Conservation (phyloP, 2,888 invertebrate genomes). For the Chrysina gloriosa region DNA sequence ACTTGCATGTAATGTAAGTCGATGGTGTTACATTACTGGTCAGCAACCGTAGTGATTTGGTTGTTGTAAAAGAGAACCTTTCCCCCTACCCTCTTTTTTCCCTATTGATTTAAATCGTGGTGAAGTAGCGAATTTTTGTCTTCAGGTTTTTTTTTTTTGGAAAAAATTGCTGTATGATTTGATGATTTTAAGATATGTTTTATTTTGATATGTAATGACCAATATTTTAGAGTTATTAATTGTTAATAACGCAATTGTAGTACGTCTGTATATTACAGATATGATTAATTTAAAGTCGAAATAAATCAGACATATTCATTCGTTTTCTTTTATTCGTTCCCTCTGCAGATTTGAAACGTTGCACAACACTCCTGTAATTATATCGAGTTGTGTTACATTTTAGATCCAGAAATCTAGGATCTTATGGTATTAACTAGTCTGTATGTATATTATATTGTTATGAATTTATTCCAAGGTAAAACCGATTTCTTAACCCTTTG, state of each 20-base stretch:
- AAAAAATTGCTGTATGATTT: conserved; percentile 4
- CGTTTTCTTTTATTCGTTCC: background rate
- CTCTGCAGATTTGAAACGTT: too few relatives aligned
- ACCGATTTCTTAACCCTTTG: too few relatives aligned
- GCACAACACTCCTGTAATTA: too few relatives aligned
- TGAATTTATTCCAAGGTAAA: too few relatives aligned
- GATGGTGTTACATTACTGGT: too few relatives aligned
- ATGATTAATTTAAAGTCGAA: conserved; percentile 55
- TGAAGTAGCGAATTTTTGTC: background rate
- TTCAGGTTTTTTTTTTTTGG: background rate
- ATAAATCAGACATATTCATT: conserved; percentile 32
- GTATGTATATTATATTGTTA: too few relatives aligned
- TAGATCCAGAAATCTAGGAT: too few relatives aligned
- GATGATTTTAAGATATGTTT: conserved; percentile 43
- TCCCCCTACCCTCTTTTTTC: background rate
- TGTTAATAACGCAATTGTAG: conserved; percentile 55
- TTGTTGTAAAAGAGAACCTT: too few relatives aligned
- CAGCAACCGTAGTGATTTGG: too few relatives aligned
- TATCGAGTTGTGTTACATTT: too few relatives aligned
- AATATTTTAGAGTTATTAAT: conserved; percentile 48
- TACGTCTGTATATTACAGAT: conserved; percentile 63
- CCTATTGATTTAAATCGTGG: background rate
- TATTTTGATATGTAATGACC: conserved; percentile 48
- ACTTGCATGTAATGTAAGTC: too few relatives aligned
- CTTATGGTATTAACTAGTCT: too few relatives aligned